A percentile compares a stretch with the other conserved stretches of the same genome.
Evolutionary conservation across 2,888 invertebrate species (phyloP).

Genomic region (Abscondita cerata): DNA sequence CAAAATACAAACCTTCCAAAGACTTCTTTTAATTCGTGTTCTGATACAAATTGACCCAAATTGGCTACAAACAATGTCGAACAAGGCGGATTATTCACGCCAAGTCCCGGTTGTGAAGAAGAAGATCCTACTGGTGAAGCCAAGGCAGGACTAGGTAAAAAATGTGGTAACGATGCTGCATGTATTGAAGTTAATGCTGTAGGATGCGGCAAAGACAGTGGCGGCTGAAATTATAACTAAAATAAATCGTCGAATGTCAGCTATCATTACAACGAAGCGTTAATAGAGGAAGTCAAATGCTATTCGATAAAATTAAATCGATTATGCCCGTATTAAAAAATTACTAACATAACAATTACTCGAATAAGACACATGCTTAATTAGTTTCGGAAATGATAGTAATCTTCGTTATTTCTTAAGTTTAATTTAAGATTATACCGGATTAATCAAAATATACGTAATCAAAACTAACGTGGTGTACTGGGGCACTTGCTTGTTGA

Average conservation of each 20-base stretch:
- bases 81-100: conserved; percentile 84
- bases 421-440: no score
- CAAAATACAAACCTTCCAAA: conserved; percentile 83
- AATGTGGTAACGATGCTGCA: conserved; percentile 80
- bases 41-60: conserved; percentile 96
- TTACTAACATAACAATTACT: no score
- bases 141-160: conserved; percentile 91
- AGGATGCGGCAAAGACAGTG: conserved; percentile 59
- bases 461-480: conserved; percentile 60
- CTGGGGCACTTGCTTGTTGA: conserved; percentile 63
- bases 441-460: conserved; percentile 1
- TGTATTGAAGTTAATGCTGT: conserved; percentile 75
- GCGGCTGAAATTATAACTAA: conserved; percentile 39
- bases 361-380: no score
- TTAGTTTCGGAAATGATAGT: no score
- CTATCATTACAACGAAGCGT: no score
- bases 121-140: conserved; percentile 87
- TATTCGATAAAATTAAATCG: no score
- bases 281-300: no score
- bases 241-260: conserved; percentile 6
- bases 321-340: no score
- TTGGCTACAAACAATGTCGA: conserved; percentile 99
- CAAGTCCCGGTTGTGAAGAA: conserved; percentile 74
- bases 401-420: no score
- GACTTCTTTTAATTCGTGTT: conserved; percentile 98